Conservation (phyloP, 2,113 vertebrate species). For the Phasianus colchicus region DNA sequence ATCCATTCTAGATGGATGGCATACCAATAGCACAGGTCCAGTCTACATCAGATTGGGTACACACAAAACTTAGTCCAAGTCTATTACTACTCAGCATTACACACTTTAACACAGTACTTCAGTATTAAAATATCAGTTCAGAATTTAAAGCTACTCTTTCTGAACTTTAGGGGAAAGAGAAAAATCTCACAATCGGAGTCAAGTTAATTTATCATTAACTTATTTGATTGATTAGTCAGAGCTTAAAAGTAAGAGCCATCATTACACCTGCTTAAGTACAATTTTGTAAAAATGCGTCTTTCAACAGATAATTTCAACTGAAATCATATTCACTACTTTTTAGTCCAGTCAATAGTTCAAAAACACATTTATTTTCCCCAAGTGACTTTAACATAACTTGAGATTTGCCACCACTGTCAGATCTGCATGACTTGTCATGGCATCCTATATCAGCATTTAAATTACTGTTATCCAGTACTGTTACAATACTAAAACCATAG, state of each 20-base stretch:
- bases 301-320: background rate
- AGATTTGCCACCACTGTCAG: background rate
- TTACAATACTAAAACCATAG: background rate
- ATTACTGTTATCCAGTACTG: background rate
- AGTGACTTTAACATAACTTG: background rate
- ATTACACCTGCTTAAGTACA: background rate
- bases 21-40: background rate
- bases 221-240: background rate
- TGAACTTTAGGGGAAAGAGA: background rate
- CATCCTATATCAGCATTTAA: background rate
- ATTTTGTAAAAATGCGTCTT: background rate
- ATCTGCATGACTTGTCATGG: background rate
- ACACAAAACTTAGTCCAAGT: background rate
- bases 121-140: background rate
- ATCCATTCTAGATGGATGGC: background rate
- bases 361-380: background rate
- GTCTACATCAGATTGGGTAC: background rate
- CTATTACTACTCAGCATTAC: background rate
- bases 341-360: fast-evolving
- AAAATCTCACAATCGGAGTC: background rate
- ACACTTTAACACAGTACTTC: background rate
- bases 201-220: background rate
- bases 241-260: background rate
- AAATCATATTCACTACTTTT: background rate
- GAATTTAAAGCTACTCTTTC: background rate